phyloP scores from a whole-genome alignment of 2,888 invertebrate genomes.

The Drosophila limbata region DNA sequence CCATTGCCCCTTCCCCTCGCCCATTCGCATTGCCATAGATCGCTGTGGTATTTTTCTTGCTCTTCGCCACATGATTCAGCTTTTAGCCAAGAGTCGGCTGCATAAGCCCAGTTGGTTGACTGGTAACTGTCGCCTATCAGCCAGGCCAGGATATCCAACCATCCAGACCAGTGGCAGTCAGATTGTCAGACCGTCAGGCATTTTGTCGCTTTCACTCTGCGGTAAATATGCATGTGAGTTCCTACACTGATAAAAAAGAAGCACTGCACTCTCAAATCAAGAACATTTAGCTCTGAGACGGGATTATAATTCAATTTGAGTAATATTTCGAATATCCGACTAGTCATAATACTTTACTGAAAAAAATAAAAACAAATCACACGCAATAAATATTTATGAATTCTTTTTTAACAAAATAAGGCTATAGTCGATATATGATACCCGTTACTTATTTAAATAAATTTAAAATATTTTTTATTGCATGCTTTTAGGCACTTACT shows the following conservation, averaged over 20 bases:
- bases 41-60: conserved; percentile 2
- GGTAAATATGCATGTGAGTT: conserved; percentile 48
- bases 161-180: conserved; percentile 6
- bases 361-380: no score
- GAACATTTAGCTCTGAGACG: no score
- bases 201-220: conserved; percentile 29
- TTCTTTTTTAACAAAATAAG: no score
- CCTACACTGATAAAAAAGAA: background rate
- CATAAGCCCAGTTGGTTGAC: conserved; percentile 53
- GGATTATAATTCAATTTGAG: no score
- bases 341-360: no score
- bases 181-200: background rate
- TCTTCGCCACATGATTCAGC: background rate
- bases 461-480: no score
- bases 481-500: no score
- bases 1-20: background rate
- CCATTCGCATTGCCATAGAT: background rate
- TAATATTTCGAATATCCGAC: no score
- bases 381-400: no score
- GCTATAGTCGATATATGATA: no score
- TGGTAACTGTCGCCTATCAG: conserved; percentile 55
- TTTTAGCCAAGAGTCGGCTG: conserved; percentile 37
- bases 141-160: conserved; percentile 11
- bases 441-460: no score
- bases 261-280: background rate